phyloP scores from a whole-genome alignment of 2,797 vertebrate species.

The Megaceryle alcyon region DNA sequence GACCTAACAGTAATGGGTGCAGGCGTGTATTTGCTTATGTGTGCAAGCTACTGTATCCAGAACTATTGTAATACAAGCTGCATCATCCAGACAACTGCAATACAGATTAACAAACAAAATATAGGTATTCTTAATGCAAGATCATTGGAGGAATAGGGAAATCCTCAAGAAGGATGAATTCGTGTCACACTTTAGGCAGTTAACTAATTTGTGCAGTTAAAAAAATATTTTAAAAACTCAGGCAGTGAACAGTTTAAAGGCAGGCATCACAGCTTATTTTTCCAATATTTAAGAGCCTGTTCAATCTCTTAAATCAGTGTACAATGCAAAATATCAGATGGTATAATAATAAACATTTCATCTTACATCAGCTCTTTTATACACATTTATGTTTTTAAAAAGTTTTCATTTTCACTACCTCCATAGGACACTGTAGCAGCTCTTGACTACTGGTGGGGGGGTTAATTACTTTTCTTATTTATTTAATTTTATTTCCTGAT shows the following conservation, averaged over 20 bases:
- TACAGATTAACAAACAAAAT: not conserved
- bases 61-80: not conserved
- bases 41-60: not conserved
- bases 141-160: not conserved
- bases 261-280: not conserved
- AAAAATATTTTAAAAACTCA: not conserved
- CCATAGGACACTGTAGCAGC: not conserved
- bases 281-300: not conserved
- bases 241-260: not conserved
- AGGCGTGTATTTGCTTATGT: not conserved
- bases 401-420: not conserved
- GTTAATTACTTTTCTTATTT: not conserved
- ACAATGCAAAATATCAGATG: not conserved
- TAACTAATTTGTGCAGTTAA: not conserved
- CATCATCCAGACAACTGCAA: not conserved
- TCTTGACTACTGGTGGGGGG: fast-evolving
- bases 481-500: not conserved
- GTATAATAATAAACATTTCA: not conserved
- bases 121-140: not conserved
- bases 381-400: not conserved
- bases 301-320: not conserved
- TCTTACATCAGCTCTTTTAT: not conserved
- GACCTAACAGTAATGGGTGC: not conserved
- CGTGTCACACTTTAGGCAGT: too few relatives aligned
- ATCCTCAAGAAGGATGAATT: not conserved